Evolutionary conservation across 2,888 invertebrate species (phyloP), one percentile per base, ranked within the genome.

Genomic region (Nasonia oneida): DNA sequence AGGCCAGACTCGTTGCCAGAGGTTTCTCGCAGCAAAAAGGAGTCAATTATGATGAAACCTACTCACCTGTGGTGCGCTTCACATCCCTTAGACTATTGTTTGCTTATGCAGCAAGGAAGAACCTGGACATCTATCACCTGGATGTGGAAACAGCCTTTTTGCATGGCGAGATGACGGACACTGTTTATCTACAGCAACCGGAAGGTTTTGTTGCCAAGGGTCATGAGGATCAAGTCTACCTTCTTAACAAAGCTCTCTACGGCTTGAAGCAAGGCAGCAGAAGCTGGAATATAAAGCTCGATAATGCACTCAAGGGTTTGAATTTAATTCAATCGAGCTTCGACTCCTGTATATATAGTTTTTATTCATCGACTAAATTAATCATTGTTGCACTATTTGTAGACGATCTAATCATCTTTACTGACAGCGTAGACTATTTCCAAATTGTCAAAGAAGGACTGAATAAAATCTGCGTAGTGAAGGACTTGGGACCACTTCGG

Each of bases 371-470:
- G 0, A 39, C 39, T 42, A 37, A 39, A 15, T 3, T 23, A 29
- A 29, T 29, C 29, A 29, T 29, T 1, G 29, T 29, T 29, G 29
- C 29, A 29, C 29, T 29, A 29, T 29, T 29, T 29, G 29, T 29
- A 29, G 79, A 50, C 29, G 79, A 79, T 18, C 23, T 79, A 15
- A 39, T 79, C 15, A 64, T 79, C 8, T 57, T 81, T 33, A 71
- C 50, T 0, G 23, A 81, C 29, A 81, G 71, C 14, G 47, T 81
- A 0, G 71, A 29, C 23, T 81, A 71, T 18, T 18, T 81, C 2
- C 2, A 8, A 3, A 71, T 33, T 15, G 33, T 81, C 18, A 81
- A 71, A 18, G n/a, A 50, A 10, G 53, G 81, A 37, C n/a, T 81
- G 3, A 5, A 33, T 5, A 33, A 67, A 5, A 71, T 81, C 1